Evolutionary conservation across 2,113 vertebrate species (phyloP).

Genomic region (Leuciscus idus): DNA sequence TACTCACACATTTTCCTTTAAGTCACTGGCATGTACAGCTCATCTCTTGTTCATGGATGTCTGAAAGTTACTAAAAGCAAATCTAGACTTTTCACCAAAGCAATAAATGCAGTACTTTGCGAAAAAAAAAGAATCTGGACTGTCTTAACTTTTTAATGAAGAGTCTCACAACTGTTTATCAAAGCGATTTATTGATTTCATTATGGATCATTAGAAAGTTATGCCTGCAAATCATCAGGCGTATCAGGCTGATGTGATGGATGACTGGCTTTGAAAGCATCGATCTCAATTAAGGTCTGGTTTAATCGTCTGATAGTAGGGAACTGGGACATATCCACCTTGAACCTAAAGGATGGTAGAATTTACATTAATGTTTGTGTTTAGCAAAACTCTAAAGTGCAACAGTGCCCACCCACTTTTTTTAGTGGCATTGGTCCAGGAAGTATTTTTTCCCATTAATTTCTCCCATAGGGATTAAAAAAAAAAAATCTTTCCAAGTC

Average conservation of each 20-base stretch:
- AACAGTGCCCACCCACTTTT: too few relatives aligned
- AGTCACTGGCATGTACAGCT: neutral
- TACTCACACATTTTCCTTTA: slow-evolving; percentile 1
- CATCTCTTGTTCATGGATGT: slow-evolving; percentile 5
- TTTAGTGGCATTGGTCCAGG: too few relatives aligned
- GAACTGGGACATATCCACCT: slow-evolving; percentile 85
- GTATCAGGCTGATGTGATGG: slow-evolving; percentile 90
- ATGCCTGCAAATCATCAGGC: slow-evolving; percentile 80
- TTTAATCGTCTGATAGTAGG: slow-evolving; percentile 88
- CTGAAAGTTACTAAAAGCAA: slow-evolving; percentile 33
- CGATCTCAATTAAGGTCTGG: slow-evolving; percentile 81
- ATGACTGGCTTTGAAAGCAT: slow-evolving; percentile 88
- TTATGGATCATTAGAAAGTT: slow-evolving; percentile 48
- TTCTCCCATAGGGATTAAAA: too few relatives aligned
- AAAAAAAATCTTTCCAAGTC: too few relatives aligned
- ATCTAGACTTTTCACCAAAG: slow-evolving; percentile 25
- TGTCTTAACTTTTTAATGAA: slow-evolving; percentile 1
- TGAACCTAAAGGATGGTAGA: slow-evolving; percentile 76
- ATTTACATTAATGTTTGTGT: neutral
- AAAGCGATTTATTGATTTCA: neutral
- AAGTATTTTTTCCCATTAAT: too few relatives aligned
- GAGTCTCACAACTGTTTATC: neutral
- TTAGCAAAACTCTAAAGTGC: too few relatives aligned
- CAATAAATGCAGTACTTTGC: slow-evolving; percentile 61
- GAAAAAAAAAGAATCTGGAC: neutral